These are phyloP conservation scores for Hippocampus barbouri DNA, from an alignment of 2,113 vertebrate species.

Conservation along the genomic window DNA sequence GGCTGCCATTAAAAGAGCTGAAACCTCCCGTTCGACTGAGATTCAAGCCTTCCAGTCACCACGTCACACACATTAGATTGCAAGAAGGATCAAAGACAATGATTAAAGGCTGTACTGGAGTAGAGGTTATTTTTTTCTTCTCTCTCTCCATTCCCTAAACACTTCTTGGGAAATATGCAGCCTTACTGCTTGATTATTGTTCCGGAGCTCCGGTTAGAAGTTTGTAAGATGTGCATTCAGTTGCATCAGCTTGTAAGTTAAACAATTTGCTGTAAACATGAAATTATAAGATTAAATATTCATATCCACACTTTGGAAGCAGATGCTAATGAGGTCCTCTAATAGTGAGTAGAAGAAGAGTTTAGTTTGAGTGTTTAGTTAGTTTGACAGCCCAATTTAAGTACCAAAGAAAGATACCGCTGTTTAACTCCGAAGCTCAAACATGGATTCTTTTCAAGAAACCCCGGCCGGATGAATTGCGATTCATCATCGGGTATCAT, in stretches of 20 bases:
- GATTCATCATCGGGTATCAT: not conserved
- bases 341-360: not conserved
- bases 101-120: constrained; percentile 35
- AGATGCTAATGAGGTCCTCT: not conserved
- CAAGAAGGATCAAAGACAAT: constrained; percentile 30
- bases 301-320: not conserved
- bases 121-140: not conserved
- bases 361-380: too few species aligned
- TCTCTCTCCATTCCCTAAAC: constrained; percentile 21
- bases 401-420: not conserved
- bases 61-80: constrained; percentile 32
- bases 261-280: constrained; percentile 28
- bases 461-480: too few species aligned
- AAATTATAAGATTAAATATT: constrained; percentile 32
- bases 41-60: constrained; percentile 37
- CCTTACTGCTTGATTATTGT: constrained; percentile 27
- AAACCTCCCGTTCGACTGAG: constrained; percentile 15
- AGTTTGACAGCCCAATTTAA: not conserved
- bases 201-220: not conserved
- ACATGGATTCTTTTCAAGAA: not conserved
- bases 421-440: not conserved
- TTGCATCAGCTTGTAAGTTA: constrained; percentile 46
- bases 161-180: constrained; percentile 27
- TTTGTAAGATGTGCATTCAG: constrained; percentile 19
- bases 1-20: constrained; percentile 29